Evolutionary conservation across 2,797 vertebrate species (phyloP).

Genomic region (Tragelaphus oryx): DNA sequence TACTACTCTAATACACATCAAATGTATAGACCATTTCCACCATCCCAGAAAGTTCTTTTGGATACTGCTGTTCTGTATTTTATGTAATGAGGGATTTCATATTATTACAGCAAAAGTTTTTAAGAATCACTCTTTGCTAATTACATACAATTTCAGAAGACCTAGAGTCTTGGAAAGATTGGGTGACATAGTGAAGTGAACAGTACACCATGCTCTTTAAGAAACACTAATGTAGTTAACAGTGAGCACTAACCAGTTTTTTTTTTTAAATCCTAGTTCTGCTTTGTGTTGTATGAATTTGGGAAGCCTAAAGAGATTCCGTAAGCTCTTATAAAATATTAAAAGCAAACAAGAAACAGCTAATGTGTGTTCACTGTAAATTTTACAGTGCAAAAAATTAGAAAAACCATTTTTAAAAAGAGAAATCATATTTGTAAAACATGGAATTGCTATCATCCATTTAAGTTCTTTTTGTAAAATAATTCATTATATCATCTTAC

Average conservation of each 20-base stretch:
- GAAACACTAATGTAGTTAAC: background rate
- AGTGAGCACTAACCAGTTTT: background rate
- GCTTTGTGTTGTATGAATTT: constrained; percentile 32
- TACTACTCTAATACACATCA: background rate
- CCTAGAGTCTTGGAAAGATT: background rate
- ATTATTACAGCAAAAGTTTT: background rate
- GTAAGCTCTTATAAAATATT: background rate
- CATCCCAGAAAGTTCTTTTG: background rate
- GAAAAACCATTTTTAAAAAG: background rate
- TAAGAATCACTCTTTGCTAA: background rate
- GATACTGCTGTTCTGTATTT: background rate
- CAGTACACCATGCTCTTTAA: background rate
- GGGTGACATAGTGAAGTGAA: background rate
- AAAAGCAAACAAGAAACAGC: background rate
- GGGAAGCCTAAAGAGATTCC: background rate
- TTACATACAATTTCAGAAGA: background rate
- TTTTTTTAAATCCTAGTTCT: background rate
- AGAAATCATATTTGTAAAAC: background rate
- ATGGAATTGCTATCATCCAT: background rate
- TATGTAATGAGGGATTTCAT: background rate
- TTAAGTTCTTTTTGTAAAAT: background rate
- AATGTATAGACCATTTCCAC: background rate
- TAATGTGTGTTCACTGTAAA: background rate
- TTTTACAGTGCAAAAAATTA: background rate
- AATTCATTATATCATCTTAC: background rate